These are phyloP conservation scores for Drosophila quadrilineata DNA, from an alignment of 1,140 invertebrate genomes.

Conservation along the genomic window DNA sequence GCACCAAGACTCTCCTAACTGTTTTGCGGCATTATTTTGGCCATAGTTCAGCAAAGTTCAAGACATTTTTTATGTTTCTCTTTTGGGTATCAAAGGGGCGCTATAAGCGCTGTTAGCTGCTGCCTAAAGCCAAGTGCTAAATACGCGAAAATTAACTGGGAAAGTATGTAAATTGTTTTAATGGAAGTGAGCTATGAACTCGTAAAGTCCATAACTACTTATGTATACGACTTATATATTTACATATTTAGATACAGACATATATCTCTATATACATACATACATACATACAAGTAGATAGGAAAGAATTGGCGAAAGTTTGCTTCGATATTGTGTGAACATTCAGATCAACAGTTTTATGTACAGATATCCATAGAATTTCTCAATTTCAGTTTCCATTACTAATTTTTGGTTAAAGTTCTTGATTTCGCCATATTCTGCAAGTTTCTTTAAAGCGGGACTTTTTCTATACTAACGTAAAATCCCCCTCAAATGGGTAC, in stretches of 20 bases:
- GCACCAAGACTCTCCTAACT: slow-evolving; percentile 49
- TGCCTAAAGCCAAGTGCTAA: slow-evolving; percentile 9
- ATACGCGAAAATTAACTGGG: slow-evolving; percentile 19
- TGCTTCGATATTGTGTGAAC: no score
- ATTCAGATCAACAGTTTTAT: no score
- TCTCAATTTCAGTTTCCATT: no score
- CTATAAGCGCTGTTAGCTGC: slow-evolving; percentile 3
- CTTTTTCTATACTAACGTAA: background rate
- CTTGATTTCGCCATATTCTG: background rate
- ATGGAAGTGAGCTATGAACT: slow-evolving; percentile 11
- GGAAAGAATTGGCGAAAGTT: background rate
- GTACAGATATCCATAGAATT: no score
- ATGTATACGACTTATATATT: no score
- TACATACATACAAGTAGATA: no score
- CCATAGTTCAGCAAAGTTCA: slow-evolving; percentile 71
- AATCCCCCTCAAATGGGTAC: background rate
- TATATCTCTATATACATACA: no score
- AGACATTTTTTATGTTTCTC: slow-evolving; percentile 42
- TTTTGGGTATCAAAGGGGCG: background rate
- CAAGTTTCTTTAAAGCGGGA: background rate
- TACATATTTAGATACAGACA: no score
- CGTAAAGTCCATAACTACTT: background rate
- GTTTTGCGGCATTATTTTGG: slow-evolving; percentile 45
- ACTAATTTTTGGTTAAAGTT: background rate
- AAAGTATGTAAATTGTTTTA: slow-evolving; percentile 25